These are phyloP conservation scores for Chiloscyllium plagiosum DNA, from an alignment of 2,113 vertebrate genomes.

Conservation along the genomic window DNA sequence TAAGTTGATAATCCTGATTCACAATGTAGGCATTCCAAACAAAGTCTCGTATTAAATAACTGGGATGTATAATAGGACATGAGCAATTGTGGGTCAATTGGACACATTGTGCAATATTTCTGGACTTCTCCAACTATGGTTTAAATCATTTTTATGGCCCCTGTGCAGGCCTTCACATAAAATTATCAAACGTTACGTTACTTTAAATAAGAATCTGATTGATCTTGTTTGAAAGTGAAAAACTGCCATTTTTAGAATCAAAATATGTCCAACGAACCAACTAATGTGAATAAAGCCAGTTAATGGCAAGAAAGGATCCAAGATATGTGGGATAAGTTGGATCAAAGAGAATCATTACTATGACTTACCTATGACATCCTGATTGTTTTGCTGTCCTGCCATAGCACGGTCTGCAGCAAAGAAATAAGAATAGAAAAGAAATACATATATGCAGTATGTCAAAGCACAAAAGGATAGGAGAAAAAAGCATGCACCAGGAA, in stretches of 20 bases:
- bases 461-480: not conserved
- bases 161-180: not conserved
- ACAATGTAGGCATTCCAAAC: not conserved
- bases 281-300: not conserved
- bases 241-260: not conserved
- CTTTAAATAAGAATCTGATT: not conserved
- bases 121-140: not conserved
- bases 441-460: conserved; percentile 3
- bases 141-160: too few relatives aligned
- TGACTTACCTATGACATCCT: conserved; percentile 27
- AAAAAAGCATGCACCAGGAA: not conserved
- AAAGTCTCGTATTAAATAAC: not conserved
- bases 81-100: not conserved
- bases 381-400: conserved; percentile 32
- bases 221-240: not conserved
- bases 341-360: not conserved
- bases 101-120: too few relatives aligned
- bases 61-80: not conserved
- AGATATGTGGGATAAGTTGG: not conserved
- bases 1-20: not conserved
- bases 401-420: conserved; percentile 30
- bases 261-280: not conserved
- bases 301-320: not conserved
- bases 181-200: not conserved
- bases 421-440: conserved; percentile 35